Base-by-base conservation (phyloP, 2,888 invertebrate genomes). In the Camptogramma bilineatum region DNA sequence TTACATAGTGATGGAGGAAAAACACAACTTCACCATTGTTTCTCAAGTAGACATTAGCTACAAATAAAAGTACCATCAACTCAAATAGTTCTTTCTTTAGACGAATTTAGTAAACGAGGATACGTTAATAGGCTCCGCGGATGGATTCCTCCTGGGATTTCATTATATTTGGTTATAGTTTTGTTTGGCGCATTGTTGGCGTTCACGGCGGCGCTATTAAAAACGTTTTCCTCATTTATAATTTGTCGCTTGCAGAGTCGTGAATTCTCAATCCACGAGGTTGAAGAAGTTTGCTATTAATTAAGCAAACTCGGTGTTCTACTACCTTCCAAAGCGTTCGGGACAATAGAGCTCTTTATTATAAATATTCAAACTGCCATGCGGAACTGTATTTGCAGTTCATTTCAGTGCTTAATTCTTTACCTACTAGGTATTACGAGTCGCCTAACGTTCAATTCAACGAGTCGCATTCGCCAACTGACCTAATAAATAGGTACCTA, bases 271-370 rank as follows among this genome's bases (percentile, higher is more conserved):
- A 75, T 69, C 73, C 74, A 78, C 77, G 77, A 21, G 16, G 74
- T 80, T 77, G 76, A 74, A 78, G 76, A 81, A 81, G 78, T 79
- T 72, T 69, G 77, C 76, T 81, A 83, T 85, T 84, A 83, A 85
- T 84, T 83, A 77, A 79, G 77, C 78, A 79, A 84, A 83, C 78
- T 83, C 79, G 74, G 74, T 72, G 77, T 73, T 75, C 73, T 74
- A 68, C 79, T 71, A 74, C 77, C 74, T 80, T 78, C 69, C 72
- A 78, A 76, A 78, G 78, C 71, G 72, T 68, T 68, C 69, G 66
- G 81, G 81, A 84, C 85, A 86, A 84, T 84, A 75, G 81, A 77
- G 71, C 78, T 78, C 78, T 79, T 80, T 78, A 81, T 78, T 73
- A 82, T 85, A 84, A 84, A 82, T 82, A 82, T 81, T 80, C 76